Conservation (phyloP, 2,888 invertebrate species). For the Papilio demoleus region DNA sequence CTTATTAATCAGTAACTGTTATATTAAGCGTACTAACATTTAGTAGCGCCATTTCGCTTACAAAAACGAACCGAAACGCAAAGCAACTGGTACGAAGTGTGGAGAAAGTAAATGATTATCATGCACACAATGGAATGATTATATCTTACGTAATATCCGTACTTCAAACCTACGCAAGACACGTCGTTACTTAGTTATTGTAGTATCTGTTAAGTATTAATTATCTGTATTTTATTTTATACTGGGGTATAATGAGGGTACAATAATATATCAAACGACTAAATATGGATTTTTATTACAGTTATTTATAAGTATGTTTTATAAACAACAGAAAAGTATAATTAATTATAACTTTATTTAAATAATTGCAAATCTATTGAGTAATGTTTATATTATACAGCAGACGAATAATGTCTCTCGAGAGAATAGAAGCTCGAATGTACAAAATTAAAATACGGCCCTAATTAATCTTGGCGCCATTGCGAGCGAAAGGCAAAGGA, state of each 20-base stretch:
- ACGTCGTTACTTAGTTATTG: neutral
- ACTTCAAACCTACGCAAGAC: neutral
- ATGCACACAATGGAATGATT: conserved; percentile 50
- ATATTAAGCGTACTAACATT: neutral
- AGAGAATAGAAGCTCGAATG: conserved; percentile 19
- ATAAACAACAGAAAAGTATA: too few relatives aligned
- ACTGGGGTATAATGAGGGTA: too few relatives aligned
- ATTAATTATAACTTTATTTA: too few relatives aligned
- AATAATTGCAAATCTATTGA: too few relatives aligned
- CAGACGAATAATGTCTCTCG: neutral
- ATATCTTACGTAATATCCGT: conserved; percentile 39
- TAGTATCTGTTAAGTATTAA: too few relatives aligned
- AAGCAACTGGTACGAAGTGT: conserved; percentile 42
- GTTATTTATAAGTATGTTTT: too few relatives aligned
- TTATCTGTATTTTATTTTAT: too few relatives aligned
- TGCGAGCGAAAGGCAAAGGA: conserved; percentile 32
- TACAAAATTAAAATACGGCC: conserved; percentile 31
- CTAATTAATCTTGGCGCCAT: conserved; percentile 33
- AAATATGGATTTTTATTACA: too few relatives aligned
- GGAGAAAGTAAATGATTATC: conserved; percentile 69
- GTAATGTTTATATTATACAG: too few relatives aligned
- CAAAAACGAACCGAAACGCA: neutral
- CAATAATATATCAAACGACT: too few relatives aligned
- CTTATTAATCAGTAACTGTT: neutral
- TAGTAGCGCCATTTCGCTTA: neutral